Evolutionary conservation across 2,888 invertebrate genomes (phyloP).

Genomic region (Rhagium mordax): DNA sequence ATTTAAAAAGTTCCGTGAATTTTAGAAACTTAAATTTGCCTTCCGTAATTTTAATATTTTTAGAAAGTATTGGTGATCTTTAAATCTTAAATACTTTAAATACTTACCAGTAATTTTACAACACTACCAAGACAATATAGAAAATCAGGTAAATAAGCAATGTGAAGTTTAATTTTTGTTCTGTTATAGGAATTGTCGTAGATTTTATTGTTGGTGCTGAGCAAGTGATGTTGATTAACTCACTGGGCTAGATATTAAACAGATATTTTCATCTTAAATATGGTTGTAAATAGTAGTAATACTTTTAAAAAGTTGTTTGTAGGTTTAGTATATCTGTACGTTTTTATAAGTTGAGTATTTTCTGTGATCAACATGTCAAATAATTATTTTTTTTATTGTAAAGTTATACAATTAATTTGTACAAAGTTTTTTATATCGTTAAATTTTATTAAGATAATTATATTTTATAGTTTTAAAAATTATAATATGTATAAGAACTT

Average conservation of each 20-base stretch:
- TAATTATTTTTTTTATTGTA: constrained; percentile 9
- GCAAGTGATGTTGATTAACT: background rate
- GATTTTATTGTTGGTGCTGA: background rate
- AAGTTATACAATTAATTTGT: constrained; percentile 9
- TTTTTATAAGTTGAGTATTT: constrained; percentile 20
- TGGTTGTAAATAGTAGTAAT: background rate
- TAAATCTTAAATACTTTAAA: no score
- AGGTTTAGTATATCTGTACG: background rate
- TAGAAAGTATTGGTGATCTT: no score
- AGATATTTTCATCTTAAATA: background rate
- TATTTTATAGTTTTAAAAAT: constrained; percentile 27
- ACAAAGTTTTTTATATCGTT: constrained; percentile 17
- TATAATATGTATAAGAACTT: constrained; percentile 13
- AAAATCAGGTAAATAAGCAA: background rate
- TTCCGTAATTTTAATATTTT: no score
- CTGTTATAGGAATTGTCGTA: background rate
- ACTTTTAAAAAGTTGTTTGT: background rate
- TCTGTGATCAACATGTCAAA: constrained; percentile 30
- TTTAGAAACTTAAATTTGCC: no score
- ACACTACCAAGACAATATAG: no score
- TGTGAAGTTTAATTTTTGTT: background rate
- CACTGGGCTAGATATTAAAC: background rate
- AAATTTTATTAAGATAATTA: constrained; percentile 25
- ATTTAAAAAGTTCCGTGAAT: no score
- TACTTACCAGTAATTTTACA: no score